Evolutionary conservation across 1,140 invertebrate species (phyloP).

Genomic region (Zaprionus kolodkinae): DNA sequence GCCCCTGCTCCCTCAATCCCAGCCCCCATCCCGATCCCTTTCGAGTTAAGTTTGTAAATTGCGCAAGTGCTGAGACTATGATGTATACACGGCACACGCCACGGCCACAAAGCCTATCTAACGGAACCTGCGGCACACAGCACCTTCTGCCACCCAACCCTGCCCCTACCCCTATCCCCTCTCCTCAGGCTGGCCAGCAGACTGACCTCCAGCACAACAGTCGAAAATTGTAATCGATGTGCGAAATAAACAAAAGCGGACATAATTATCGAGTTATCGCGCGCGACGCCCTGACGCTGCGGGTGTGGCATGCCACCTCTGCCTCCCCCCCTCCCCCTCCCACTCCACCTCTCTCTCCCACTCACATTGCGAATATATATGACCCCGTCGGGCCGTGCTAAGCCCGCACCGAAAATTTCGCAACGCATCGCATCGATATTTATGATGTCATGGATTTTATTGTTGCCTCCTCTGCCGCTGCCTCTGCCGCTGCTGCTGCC

Average conservation of each 20-base stretch:
- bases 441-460: slow-evolving; percentile 84
- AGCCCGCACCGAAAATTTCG: slow-evolving; percentile 81
- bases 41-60: slow-evolving; percentile 71
- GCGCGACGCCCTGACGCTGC: slow-evolving; percentile 74
- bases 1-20: slow-evolving; percentile 29
- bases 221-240: slow-evolving; percentile 84
- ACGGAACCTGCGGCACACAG: slow-evolving; percentile 5
- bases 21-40: neutral
- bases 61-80: slow-evolving; percentile 63
- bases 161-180: neutral
- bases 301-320: slow-evolving; percentile 56
- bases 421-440: slow-evolving; percentile 78
- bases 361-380: slow-evolving; percentile 28
- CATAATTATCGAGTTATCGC: slow-evolving; percentile 84
- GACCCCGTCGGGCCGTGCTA: slow-evolving; percentile 52
- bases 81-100: slow-evolving; percentile 55
- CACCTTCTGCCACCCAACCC: neutral
- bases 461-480: slow-evolving; percentile 68
- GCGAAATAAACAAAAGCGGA: slow-evolving; percentile 84
- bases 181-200: slow-evolving; percentile 5
- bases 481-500: slow-evolving; percentile 55
- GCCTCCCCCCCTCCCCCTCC: neutral
- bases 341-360: neutral
- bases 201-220: slow-evolving; percentile 41
- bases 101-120: slow-evolving; percentile 25